Evolutionary conservation across 2,888 invertebrate genomes (phyloP), one percentile per base, ranked within the genome.

Genomic region (Pristionchus fissidentatus): DNA sequence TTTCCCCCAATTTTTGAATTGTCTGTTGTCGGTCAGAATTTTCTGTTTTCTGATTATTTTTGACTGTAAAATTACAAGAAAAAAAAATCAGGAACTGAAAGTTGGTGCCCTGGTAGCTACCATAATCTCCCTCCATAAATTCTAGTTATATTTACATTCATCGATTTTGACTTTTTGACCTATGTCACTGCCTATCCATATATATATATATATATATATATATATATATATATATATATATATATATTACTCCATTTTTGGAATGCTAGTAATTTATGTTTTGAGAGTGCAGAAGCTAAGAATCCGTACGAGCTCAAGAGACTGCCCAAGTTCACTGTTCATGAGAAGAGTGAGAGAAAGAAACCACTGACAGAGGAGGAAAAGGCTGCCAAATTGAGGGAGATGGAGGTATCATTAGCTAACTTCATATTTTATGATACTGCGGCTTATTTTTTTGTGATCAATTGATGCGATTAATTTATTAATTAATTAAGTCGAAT

Each of bases 371-470:
- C 80, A 19, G 86, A 84, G 7, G 88, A 79, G 46, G 89, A 90
- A 77, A 87, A 86, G 55, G 89, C 86, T 29, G 85, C 84, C 26
- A 85, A 84, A 43, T 85, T 89, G 26, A 84, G 84, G 8, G 90
- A 87, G 79, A 90, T 91, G 89, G 83, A 89, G 84, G 85, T 85
- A 19, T n/a, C n/a, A n/a, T n/a, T n/a, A n/a, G n/a, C n/a, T n/a
- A n/a, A n/a, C n/a, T 19, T 49, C 19, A 19, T n/a, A n/a, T n/a
- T n/a, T n/a, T 10, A 29, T 55, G 55, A 55, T 55, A 10, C n/a
- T 55, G 7, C n/a, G 19, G 19, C 55, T 55, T 3, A 55, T 19
- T 7, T 55, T 10, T 55, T 7, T n/a, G 19, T 55, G 4, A 62
- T 32, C 19, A 5, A 19, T 62, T 43, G 38, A 66, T 66, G 10